Evolutionary conservation across 2,113 vertebrate species (phyloP).

Genomic region (Hydropotes inermis): DNA sequence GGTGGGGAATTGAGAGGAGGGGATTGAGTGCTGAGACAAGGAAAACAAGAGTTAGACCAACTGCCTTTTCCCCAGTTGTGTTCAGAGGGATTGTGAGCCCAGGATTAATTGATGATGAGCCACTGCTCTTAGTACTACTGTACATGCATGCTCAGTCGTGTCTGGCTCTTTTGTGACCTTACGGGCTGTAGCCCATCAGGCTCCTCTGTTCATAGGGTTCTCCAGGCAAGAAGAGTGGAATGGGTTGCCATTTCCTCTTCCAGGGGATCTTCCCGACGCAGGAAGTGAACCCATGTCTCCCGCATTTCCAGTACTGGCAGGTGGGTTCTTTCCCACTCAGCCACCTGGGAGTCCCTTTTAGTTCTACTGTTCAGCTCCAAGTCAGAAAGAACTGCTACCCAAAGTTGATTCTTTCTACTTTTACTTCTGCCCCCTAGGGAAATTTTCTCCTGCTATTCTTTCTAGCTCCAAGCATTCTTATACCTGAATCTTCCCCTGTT

Average conservation of each 20-base stretch:
- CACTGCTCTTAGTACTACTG: rapidly evolving
- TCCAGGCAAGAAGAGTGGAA: not conserved
- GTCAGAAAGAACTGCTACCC: not conserved
- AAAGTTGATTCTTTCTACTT: not conserved
- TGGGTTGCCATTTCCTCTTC: not conserved
- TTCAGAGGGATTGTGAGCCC: too few species aligned
- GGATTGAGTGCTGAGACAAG: not conserved
- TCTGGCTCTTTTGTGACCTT: not conserved
- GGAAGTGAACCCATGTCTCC: not conserved
- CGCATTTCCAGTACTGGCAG: not conserved
- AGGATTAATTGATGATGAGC: not conserved
- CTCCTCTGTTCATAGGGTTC: not conserved
- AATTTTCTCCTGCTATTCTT: not conserved
- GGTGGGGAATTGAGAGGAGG: not conserved
- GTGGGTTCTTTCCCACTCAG: not conserved
- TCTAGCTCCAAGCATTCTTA: not conserved
- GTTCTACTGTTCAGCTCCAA: too few species aligned
- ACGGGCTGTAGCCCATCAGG: not conserved
- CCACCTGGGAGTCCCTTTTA: not conserved
- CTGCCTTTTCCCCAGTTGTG: not conserved
- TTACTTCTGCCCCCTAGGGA: constrained; percentile 28
- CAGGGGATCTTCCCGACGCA: not conserved
- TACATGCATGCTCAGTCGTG: rapidly evolving
- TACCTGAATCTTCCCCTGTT: not conserved
- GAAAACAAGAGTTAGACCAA: not conserved